These are phyloP conservation scores for Capromys pilorides DNA, from an alignment of 2,797 vertebrate genomes.

Conservation along the genomic window DNA sequence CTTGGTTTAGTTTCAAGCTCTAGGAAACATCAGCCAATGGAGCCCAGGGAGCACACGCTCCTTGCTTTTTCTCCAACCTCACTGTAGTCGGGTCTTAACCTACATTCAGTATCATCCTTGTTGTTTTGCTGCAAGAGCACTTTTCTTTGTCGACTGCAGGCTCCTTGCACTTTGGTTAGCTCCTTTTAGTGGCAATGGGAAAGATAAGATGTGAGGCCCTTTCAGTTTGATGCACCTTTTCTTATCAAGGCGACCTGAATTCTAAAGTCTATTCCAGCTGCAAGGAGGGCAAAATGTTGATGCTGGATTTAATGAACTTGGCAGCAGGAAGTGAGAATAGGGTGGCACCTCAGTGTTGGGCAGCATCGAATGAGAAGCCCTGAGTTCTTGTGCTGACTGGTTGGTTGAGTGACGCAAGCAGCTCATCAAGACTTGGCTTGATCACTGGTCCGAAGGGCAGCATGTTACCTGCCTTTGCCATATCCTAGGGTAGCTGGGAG, in stretches of 20 bases:
- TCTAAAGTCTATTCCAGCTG: not conserved
- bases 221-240: not conserved
- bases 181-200: not conserved
- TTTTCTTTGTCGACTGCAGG: not conserved
- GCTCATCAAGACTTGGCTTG: not conserved
- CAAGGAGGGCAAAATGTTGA: not conserved
- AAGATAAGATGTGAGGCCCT: not conserved
- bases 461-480: fast-evolving
- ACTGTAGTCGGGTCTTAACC: not conserved
- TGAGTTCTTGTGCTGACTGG: fast-evolving
- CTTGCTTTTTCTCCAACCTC: not conserved
- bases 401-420: not conserved
- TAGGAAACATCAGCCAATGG: not conserved
- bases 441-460: not conserved
- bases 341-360: not conserved
- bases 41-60: not conserved
- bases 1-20: not conserved
- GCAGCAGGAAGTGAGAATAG: not conserved
- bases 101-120: not conserved
- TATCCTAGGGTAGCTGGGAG: not conserved
- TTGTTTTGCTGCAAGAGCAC: not conserved
- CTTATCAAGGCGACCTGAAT: not conserved
- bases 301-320: too few species aligned
- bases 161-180: not conserved
- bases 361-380: too few species aligned